Evolutionary conservation across 2,888 invertebrate genomes (phyloP).

Genomic region (Rotaria socialis): DNA sequence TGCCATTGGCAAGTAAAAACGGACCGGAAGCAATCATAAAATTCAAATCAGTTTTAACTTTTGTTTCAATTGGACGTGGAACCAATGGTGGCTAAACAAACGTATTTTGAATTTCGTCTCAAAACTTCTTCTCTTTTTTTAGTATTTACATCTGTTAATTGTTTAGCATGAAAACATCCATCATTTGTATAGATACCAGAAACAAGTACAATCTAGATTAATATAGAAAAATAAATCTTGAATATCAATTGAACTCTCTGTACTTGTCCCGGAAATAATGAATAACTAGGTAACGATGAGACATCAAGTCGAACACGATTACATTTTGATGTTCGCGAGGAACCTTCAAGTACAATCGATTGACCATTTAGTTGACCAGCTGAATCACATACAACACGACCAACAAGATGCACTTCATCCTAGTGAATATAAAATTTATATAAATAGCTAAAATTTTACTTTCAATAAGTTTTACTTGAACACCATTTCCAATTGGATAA

Average conservation of each 20-base stretch:
- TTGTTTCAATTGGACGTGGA: neutral
- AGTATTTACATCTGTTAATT: neutral
- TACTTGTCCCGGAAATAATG: conserved; percentile 73
- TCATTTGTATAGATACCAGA: conserved; percentile 27
- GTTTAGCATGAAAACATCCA: conserved; percentile 25
- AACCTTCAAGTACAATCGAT: conserved; percentile 70
- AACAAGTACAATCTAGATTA: neutral
- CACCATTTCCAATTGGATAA: conserved; percentile 23
- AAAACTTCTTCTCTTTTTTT: neutral
- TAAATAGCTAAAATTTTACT: neutral
- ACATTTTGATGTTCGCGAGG: conserved; percentile 57
- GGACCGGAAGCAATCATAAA: conserved; percentile 78
- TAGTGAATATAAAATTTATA: conserved; percentile 50
- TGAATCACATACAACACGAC: conserved; percentile 73
- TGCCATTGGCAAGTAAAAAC: conserved; percentile 58
- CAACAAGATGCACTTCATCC: conserved; percentile 64
- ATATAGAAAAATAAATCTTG: neutral
- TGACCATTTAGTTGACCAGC: conserved; percentile 70
- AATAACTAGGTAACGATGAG: conserved; percentile 64
- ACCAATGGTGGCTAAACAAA: neutral
- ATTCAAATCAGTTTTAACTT: conserved; percentile 51
- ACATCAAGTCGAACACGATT: conserved; percentile 62
- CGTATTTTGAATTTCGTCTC: neutral
- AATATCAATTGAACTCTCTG: neutral
- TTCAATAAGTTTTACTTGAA: neutral